A percentile compares a stretch with the other conserved stretches of the same genome.
phyloP scores from a whole-genome alignment of 2,113 vertebrate species.

The Mesocricetus auratus region DNA sequence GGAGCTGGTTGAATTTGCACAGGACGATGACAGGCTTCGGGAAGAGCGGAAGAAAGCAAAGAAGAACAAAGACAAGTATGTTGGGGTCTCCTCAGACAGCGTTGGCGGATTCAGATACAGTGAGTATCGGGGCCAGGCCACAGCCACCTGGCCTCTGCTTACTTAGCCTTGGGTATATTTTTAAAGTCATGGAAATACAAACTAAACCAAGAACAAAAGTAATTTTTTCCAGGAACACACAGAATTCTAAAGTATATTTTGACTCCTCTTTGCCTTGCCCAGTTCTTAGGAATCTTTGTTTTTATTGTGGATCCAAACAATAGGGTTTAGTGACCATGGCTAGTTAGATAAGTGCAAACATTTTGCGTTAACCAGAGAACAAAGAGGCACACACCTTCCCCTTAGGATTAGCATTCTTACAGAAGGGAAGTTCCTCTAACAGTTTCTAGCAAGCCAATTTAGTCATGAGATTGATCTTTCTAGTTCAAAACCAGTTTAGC shows the following conservation, averaged over 20 bases:
- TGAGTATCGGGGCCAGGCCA: conserved; percentile 83
- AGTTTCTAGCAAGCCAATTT: neutral
- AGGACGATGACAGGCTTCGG: conserved; percentile 97
- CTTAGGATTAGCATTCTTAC: conserved; percentile 17
- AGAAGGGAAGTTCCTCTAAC: neutral
- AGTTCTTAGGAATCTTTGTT: neutral
- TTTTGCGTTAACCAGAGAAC: conserved; percentile 40
- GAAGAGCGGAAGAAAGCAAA: conserved; percentile 99
- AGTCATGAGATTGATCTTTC: conserved; percentile 7
- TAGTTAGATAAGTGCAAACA: conserved; percentile 24
- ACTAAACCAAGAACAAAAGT: neutral
- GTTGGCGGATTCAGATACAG: conserved; percentile 94
- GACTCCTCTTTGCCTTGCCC: neutral
- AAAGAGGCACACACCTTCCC: conserved; percentile 3
- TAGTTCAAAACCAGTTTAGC: conserved; percentile 32
- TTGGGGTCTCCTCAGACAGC: conserved; percentile 96
- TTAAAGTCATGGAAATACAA: conserved; percentile 39
- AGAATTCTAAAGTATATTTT: conserved; percentile 48
- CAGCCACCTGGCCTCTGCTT: neutral
- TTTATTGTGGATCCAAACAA: conserved; percentile 35
- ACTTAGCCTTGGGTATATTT: conserved; percentile 48
- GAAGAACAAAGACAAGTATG: conserved; percentile 98
- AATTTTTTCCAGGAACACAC: neutral
- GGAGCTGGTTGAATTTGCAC: conserved; percentile 97
- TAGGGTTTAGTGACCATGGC: conserved; percentile 34